phyloP scores from a whole-genome alignment of 2,888 invertebrate genomes.

The Leucophora obtusa region DNA sequence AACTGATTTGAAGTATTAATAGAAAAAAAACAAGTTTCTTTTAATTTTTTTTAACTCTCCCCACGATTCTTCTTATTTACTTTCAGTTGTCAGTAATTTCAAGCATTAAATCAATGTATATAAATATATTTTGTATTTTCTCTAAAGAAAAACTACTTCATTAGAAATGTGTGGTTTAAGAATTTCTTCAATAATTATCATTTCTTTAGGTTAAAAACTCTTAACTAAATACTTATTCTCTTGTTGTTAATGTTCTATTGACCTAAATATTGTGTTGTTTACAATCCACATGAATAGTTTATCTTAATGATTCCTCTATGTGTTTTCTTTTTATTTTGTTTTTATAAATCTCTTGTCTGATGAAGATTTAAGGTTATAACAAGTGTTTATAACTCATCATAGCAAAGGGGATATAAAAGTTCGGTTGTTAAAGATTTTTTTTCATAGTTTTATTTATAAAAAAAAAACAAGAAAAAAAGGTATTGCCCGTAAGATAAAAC shows the following conservation, averaged over 20 bases:
- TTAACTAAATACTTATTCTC: neutral
- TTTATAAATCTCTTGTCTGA: neutral
- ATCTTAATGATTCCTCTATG: neutral
- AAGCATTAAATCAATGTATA: neutral
- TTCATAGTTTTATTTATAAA: neutral
- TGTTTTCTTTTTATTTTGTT: slow-evolving; percentile 10
- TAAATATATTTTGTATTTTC: neutral
- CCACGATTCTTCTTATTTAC: slow-evolving; percentile 21
- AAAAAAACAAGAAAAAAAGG: neutral
- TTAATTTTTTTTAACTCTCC: slow-evolving; percentile 24
- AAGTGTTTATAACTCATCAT: slow-evolving; percentile 6
- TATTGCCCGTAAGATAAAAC: neutral
- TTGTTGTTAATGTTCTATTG: slow-evolving; percentile 40
- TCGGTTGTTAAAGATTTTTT: no score
- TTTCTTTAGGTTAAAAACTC: neutral
- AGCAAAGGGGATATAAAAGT: neutral
- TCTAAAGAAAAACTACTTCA: neutral
- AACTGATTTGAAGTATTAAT: neutral
- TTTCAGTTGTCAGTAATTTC: slow-evolving; percentile 23
- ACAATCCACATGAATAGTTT: neutral
- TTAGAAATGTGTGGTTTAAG: neutral
- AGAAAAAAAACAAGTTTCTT: slow-evolving; percentile 45
- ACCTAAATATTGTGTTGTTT: slow-evolving; percentile 34
- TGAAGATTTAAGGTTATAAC: slow-evolving; percentile 11
- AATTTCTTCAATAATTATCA: neutral